phyloP scores from a whole-genome alignment of 1,140 invertebrate species.

The Trichonephila clavata region DNA sequence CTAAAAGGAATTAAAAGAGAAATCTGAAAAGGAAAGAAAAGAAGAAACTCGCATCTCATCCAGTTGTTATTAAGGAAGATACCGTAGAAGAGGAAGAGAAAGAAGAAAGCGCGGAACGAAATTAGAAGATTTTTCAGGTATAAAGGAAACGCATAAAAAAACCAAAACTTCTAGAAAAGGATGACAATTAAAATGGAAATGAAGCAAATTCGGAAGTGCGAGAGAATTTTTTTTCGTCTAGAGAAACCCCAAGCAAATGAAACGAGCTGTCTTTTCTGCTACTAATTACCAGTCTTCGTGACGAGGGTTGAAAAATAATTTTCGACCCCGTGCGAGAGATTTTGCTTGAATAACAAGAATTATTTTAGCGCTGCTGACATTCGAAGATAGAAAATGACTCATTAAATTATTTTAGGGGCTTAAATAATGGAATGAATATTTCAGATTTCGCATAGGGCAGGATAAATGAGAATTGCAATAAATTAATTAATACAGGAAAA shows the following conservation, averaged over 20 bases:
- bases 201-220: conserved; percentile 29
- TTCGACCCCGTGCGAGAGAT: neutral
- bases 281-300: conserved; percentile 2
- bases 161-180: neutral
- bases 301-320: neutral
- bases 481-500: conserved; percentile 9
- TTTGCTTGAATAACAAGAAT: conserved; percentile 5
- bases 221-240: neutral
- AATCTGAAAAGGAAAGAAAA: neutral
- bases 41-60: neutral
- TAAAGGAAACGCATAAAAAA: conserved; percentile 4
- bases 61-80: neutral
- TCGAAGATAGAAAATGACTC: neutral
- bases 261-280: conserved; percentile 21
- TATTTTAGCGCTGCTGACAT: conserved; percentile 10
- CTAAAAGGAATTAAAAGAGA: no score
- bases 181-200: conserved; percentile 30
- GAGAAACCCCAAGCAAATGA: conserved; percentile 13
- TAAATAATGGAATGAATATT: conserved; percentile 35
- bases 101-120: neutral
- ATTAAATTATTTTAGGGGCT: conserved; percentile 12
- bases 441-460: neutral
- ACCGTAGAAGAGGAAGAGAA: neutral
- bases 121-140: neutral
- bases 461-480: neutral